Evolutionary conservation across 2,888 invertebrate species (phyloP).

Genomic region (Cinara cedri): DNA sequence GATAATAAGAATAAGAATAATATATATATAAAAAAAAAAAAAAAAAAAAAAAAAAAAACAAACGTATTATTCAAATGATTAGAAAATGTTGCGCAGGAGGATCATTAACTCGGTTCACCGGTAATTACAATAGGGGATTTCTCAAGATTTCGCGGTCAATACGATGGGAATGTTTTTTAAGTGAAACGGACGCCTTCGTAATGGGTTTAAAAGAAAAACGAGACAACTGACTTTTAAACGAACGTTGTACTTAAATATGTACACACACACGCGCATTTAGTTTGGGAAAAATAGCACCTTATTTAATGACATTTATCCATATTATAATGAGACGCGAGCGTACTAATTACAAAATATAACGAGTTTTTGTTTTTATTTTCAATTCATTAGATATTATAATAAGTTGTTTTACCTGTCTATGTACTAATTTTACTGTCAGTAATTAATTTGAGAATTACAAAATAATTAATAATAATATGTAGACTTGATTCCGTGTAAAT

Average conservation of each 20-base stretch:
- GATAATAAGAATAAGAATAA: too few species aligned
- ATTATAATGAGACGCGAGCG: background rate
- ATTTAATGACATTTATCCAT: background rate
- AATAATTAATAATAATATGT: too few species aligned
- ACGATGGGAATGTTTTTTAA: constrained; percentile 39
- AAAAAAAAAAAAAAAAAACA: background rate
- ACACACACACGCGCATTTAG: background rate
- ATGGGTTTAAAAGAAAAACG: constrained; percentile 19
- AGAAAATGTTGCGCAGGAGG: constrained; percentile 36
- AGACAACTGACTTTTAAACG: constrained; percentile 13
- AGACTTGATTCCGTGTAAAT: too few species aligned
- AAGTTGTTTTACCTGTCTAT: too few species aligned
- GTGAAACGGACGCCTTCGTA: constrained; percentile 24
- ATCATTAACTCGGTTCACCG: constrained; percentile 15
- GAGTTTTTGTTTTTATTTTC: background rate
- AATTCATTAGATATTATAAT: background rate
- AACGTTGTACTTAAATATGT: background rate
- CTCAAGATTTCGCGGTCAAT: constrained; percentile 52
- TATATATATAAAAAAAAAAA: too few species aligned
- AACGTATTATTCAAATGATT: constrained; percentile 40
- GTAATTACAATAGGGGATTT: constrained; percentile 44
- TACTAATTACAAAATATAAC: background rate
- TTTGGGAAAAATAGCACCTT: background rate
- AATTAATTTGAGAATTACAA: too few species aligned
- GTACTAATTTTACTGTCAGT: too few species aligned